Evolutionary conservation across 1,140 invertebrate genomes (phyloP), one percentile per base, ranked within the genome.

Genomic region (Ditylenchus dipsaci): DNA sequence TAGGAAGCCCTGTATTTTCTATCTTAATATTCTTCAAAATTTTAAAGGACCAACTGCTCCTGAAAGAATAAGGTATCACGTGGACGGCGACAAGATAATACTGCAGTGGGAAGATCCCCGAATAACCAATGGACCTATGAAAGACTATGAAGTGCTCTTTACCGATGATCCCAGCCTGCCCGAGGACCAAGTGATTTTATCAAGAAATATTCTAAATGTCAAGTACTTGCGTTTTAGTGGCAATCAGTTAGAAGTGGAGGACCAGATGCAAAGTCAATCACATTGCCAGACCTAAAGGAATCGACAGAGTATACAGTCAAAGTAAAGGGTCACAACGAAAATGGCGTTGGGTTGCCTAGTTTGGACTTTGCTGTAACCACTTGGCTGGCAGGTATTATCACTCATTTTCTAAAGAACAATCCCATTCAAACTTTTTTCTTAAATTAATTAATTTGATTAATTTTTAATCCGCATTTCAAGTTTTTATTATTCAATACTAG

Each of bases 121-220:
- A 49, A 76, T 83, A 42, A 76, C 78, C 8, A 82, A 82, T 58
- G 81, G 79, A 26, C 69, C 74, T n/a, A 83, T 82, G 63, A 68
- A 64, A 38, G 81, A 83, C 42, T 82, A 82, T 49, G 81, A 83
- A 65, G 68, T 82, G 13, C 62, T 78, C 26, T 82, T 79, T 59
- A 82, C 81, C 1, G 77, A 81, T 62, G 78, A 80, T 59, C 74
- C 75, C 8, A 63, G 67, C 21, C 29, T 73, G 56, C 79, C 80
- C 21, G 64, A 73, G n/a, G 68, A 82, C 63, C 67, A 53, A 26
- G 49, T 53, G 8, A 26, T 19, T 53, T 5, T 7, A 19, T 7
- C n/a, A 3, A 53, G 15, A 21, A 53, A 53, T n/a, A 53, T 21
- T 53, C 49, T 21, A 53, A n/a, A 45, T n/a, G 43, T 13, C 43